These are phyloP conservation scores for Linyphia triangularis DNA, from an alignment of 2,888 invertebrate genomes.

Conservation along the genomic window DNA sequence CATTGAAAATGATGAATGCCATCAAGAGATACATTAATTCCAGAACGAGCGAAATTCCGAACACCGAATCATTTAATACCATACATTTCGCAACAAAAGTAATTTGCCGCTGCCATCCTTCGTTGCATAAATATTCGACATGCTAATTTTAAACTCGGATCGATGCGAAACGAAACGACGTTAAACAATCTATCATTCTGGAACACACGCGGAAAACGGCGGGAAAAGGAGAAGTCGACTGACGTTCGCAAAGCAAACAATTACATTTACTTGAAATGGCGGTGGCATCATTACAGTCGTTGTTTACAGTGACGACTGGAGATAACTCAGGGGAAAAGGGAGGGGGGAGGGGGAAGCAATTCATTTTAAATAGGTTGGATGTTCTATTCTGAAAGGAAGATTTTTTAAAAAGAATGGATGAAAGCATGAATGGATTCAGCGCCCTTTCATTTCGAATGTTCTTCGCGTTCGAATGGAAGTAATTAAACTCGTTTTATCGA, in stretches of 20 bases:
- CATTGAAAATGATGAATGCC: too few relatives aligned
- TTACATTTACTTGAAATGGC: slow-evolving; percentile 5
- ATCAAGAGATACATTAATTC: neutral
- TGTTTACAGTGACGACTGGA: neutral
- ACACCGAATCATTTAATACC: neutral
- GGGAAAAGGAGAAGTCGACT: too few relatives aligned
- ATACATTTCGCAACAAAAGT: neutral
- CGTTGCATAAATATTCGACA: neutral
- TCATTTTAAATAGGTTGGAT: neutral
- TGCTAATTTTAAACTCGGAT: neutral
- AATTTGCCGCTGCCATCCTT: neutral
- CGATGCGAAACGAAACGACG: neutral
- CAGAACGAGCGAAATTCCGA: neutral
- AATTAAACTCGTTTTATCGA: slow-evolving; percentile 61
- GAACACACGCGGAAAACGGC: neutral
- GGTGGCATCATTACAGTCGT: slow-evolving; percentile 21
- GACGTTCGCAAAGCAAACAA: neutral
- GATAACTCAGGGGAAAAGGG: too few relatives aligned
- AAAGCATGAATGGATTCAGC: neutral
- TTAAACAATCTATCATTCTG: neutral
- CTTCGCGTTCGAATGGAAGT: slow-evolving; percentile 11
- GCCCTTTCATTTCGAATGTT: too few relatives aligned
- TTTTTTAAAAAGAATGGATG: neutral
- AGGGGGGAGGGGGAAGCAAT: neutral
- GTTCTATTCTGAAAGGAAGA: neutral